Percentiles rank a stretch among this genome's conserved stretches.
phyloP scores from a whole-genome alignment of 2,888 invertebrate species.

The Tyria jacobaeae region DNA sequence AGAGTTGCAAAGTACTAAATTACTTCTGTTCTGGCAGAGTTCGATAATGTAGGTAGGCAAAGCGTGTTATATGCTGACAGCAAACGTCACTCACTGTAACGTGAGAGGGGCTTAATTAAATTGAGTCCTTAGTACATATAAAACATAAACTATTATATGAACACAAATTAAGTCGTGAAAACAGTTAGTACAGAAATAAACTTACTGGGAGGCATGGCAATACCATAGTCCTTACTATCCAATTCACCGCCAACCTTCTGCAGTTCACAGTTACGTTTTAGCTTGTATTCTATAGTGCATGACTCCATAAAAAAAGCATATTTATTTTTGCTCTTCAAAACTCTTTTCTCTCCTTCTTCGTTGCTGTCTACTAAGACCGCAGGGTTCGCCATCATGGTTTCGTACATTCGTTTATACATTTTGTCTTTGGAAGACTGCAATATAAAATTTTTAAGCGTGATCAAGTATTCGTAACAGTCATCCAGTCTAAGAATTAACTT shows the following conservation, averaged over 20 bases:
- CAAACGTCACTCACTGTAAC: too few species aligned
- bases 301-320: slow-evolving; percentile 99
- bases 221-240: slow-evolving; percentile 94
- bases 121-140: too few species aligned
- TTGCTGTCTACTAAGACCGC: slow-evolving; percentile 92
- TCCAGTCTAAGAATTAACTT: too few species aligned
- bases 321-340: slow-evolving; percentile 80
- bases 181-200: slow-evolving; percentile 34
- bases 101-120: too few species aligned
- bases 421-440: slow-evolving; percentile 91
- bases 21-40: too few species aligned
- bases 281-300: slow-evolving; percentile 95
- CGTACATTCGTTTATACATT: slow-evolving; percentile 95
- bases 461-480: too few species aligned
- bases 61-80: too few species aligned
- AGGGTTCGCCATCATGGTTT: slow-evolving; percentile 93
- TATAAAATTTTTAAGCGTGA: not conserved
- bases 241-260: slow-evolving; percentile 93
- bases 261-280: slow-evolving; percentile 93
- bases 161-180: too few species aligned
- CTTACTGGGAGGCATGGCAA: slow-evolving; percentile 94
- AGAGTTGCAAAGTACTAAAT: too few species aligned
- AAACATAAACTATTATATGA: too few species aligned
- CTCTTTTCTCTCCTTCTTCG: slow-evolving; percentile 94
- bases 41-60: too few species aligned